Conservation (phyloP, 2,113 vertebrate species). For the Mixornis gularis region DNA sequence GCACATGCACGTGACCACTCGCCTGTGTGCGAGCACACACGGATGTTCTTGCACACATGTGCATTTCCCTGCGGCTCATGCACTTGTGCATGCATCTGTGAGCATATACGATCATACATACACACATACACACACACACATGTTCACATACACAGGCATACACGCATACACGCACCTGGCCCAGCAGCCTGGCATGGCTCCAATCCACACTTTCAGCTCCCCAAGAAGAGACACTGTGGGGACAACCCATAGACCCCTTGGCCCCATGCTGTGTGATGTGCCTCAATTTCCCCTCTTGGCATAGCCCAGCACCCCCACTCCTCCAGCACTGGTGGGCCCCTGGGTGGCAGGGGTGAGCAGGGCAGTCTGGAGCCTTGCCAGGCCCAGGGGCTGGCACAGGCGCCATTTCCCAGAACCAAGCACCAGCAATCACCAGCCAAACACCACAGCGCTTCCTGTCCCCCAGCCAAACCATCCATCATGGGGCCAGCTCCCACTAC, state of each 20-base stretch:
- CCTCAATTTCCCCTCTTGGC: neutral
- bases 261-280: neutral
- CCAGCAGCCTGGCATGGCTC: neutral
- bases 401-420: neutral
- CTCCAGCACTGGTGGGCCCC: neutral
- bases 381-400: neutral
- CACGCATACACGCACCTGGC: neutral
- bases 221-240: accelerated
- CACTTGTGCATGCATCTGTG: accelerated
- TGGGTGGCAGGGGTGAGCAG: accelerated
- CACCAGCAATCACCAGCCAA: neutral
- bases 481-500: accelerated
- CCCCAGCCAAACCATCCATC: neutral
- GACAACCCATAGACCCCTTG: accelerated
- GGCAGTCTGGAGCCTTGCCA: neutral
- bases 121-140: too few relatives aligned
- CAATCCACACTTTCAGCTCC: neutral
- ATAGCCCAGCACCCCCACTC: neutral
- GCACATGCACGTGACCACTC: neutral
- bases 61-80: neutral
- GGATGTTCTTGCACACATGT: accelerated
- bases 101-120: neutral
- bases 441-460: neutral
- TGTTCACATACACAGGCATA: neutral
- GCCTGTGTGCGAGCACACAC: accelerated